Percentiles rank a stretch among this genome's conserved stretches.
Conservation (phyloP, 2,797 vertebrate genomes). For the Aselliscus stoliczkanus region DNA sequence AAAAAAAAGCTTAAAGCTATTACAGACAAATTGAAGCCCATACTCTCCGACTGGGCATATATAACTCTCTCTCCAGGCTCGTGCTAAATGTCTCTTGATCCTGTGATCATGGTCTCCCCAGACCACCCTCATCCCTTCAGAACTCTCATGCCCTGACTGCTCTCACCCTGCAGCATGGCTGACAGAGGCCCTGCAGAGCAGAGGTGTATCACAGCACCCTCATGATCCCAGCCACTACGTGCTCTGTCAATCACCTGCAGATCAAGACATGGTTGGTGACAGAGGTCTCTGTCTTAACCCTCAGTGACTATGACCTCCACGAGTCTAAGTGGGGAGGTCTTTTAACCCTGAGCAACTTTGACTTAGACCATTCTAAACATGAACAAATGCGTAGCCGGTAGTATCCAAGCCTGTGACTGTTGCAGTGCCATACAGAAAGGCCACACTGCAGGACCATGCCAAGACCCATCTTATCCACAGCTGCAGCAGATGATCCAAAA, state of each 20-base stretch:
- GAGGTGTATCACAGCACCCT: conserved; percentile 92
- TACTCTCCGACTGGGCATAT: not conserved
- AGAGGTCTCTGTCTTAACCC: conserved; percentile 79
- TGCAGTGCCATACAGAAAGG: conserved; percentile 71
- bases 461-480: conserved; percentile 58
- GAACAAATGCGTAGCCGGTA: conserved; percentile 79
- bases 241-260: conserved; percentile 95
- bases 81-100: not conserved
- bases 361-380: conserved; percentile 84
- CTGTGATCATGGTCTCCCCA: not conserved
- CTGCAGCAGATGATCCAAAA: too few species aligned
- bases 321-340: conserved; percentile 81
- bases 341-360: conserved; percentile 91
- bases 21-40: not conserved
- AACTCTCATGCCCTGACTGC: not conserved
- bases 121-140: not conserved
- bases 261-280: conserved; percentile 86
- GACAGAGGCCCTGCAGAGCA: conserved; percentile 94
- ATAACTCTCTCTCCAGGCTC: not conserved
- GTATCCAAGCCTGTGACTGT: conserved; percentile 80
- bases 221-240: conserved; percentile 90
- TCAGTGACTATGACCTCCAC: conserved; percentile 91
- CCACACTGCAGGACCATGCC: conserved; percentile 58
- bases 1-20: not conserved
- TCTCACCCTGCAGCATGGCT: conserved; percentile 91